Percentiles rank a stretch among this genome's conserved stretches.
Evolutionary conservation across 2,113 vertebrate genomes (phyloP).

Genomic region (Bufo bufo): DNA sequence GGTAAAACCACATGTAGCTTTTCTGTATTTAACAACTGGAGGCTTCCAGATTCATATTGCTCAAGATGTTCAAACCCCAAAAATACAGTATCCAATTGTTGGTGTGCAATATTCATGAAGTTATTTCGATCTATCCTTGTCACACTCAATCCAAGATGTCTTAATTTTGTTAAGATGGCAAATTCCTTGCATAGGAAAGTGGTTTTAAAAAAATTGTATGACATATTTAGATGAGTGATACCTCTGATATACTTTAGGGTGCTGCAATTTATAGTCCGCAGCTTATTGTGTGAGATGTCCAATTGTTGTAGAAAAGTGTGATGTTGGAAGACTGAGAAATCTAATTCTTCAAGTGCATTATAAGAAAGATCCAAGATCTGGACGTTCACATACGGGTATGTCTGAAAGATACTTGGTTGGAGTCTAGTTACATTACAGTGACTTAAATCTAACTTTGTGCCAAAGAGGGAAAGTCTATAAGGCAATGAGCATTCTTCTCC

Average conservation of each 20-base stretch:
- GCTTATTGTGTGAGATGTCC: constrained; percentile 84
- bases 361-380: constrained; percentile 78
- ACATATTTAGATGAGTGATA: constrained; percentile 78
- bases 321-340: constrained; percentile 72
- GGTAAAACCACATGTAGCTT: constrained; percentile 73
- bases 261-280: constrained; percentile 71
- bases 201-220: constrained; percentile 74
- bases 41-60: constrained; percentile 71
- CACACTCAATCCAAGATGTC: constrained; percentile 77
- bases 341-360: constrained; percentile 75
- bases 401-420: constrained; percentile 68
- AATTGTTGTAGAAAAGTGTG: constrained; percentile 75
- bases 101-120: constrained; percentile 68
- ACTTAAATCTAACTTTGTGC: constrained; percentile 76
- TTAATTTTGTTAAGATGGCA: constrained; percentile 68
- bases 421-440: constrained; percentile 76
- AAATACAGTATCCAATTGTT: constrained; percentile 71
- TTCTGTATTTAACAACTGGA: constrained; percentile 69
- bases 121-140: constrained; percentile 67
- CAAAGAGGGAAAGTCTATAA: not conserved
- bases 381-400: constrained; percentile 65
- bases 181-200: constrained; percentile 80
- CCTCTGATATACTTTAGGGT: constrained; percentile 53
- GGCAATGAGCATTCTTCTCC: not conserved
- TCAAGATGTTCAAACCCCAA: constrained; percentile 72